These are phyloP conservation scores for Sorex fumeus DNA, from an alignment of 2,113 vertebrate genomes.

Conservation along the genomic window DNA sequence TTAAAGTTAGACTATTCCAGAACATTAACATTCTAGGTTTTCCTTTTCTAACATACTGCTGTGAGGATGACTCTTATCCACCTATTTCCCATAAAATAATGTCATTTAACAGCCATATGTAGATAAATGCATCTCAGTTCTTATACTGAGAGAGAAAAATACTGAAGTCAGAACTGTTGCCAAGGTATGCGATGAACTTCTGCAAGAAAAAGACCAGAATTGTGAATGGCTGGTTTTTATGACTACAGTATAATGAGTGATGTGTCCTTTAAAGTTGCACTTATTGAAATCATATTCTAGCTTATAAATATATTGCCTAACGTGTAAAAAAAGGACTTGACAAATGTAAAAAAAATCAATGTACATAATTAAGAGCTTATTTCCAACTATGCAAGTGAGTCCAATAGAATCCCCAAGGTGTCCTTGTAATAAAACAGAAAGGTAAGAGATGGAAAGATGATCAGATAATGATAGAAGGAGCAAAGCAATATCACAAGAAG, in stretches of 20 bases:
- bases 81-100: slow-evolving; percentile 18
- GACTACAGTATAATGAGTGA: neutral
- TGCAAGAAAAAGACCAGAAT: neutral
- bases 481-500: neutral
- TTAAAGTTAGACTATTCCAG: neutral
- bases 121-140: neutral
- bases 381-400: neutral
- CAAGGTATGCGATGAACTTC: neutral
- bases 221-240: neutral
- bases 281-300: neutral
- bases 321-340: neutral
- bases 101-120: neutral
- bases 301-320: neutral
- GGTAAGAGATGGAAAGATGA: neutral
- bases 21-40: neutral
- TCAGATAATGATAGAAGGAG: neutral
- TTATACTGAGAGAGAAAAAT: neutral
- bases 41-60: neutral
- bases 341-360: neutral
- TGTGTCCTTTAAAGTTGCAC: neutral
- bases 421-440: neutral
- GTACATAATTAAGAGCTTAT: neutral
- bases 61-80: neutral
- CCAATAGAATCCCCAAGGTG: neutral
- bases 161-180: neutral